Conservation (phyloP, 2,113 vertebrate species). For the Fulmarus glacialis region DNA sequence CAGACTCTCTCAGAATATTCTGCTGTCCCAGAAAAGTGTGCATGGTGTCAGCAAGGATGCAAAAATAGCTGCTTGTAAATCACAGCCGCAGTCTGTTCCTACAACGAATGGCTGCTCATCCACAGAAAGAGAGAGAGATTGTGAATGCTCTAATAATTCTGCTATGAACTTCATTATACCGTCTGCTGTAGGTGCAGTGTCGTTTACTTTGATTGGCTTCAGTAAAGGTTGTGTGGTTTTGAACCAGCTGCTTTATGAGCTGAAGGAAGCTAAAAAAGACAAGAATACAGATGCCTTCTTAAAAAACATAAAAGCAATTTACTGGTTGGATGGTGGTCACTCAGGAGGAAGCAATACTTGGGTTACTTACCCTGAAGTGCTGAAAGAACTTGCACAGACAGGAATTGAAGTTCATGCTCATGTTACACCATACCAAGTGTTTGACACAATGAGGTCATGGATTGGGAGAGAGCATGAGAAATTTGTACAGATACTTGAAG, state of each 20-base stretch:
- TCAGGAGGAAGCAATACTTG: slow-evolving; percentile 94
- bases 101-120: slow-evolving; percentile 73
- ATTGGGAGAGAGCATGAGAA: slow-evolving; percentile 90
- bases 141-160: slow-evolving; percentile 54
- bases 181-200: slow-evolving; percentile 65
- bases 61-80: slow-evolving; percentile 60
- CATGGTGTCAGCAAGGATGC: slow-evolving; percentile 64
- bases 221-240: slow-evolving; percentile 98
- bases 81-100: slow-evolving; percentile 39
- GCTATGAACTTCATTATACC: slow-evolving; percentile 52
- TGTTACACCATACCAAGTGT: slow-evolving; percentile 94
- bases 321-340: slow-evolving; percentile 97
- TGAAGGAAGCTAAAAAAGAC: slow-evolving; percentile 84
- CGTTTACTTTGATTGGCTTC: slow-evolving; percentile 91
- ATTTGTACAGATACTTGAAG: slow-evolving; percentile 88
- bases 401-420: slow-evolving; percentile 88
- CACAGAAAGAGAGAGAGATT: slow-evolving; percentile 64
- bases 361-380: slow-evolving; percentile 85
- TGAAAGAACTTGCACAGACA: slow-evolving; percentile 85
- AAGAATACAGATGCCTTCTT: slow-evolving; percentile 82
- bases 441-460: slow-evolving; percentile 93
- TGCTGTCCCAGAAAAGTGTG: slow-evolving; percentile 66
- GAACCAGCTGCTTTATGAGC: slow-evolving; percentile 93
- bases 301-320: slow-evolving; percentile 84
- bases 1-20: slow-evolving; percentile 77